phyloP scores from a whole-genome alignment of 2,888 invertebrate species.

The Clistopyga incitator region DNA sequence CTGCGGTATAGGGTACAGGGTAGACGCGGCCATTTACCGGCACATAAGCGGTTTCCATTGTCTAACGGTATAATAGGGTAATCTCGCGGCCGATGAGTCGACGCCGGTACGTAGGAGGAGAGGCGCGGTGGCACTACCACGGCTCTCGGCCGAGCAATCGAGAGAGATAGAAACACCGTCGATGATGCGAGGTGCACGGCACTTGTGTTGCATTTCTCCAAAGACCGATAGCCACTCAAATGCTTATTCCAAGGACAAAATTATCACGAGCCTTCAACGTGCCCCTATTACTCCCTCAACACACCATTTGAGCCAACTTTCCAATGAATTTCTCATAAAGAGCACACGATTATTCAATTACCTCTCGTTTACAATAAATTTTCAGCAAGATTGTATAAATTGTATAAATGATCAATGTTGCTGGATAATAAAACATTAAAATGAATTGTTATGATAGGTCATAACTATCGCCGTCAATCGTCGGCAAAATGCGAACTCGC shows the following conservation, averaged over 20 bases:
- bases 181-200: constrained; percentile 15
- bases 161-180: constrained; percentile 45
- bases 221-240: constrained; percentile 42
- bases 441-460: constrained; percentile 52
- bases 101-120: constrained; percentile 71
- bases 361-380: neutral
- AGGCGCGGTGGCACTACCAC: constrained; percentile 32
- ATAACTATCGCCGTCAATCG: constrained; percentile 56
- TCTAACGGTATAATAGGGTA: constrained; percentile 84
- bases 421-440: constrained; percentile 41
- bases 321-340: neutral
- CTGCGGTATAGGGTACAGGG: constrained; percentile 69
- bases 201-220: constrained; percentile 30
- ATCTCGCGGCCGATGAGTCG: constrained; percentile 83
- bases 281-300: constrained; percentile 30
- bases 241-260: constrained; percentile 50
- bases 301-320: constrained; percentile 2
- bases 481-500: constrained; percentile 26
- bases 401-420: constrained; percentile 3
- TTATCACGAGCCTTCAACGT: constrained; percentile 24
- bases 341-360: constrained; percentile 22
- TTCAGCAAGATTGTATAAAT: neutral
- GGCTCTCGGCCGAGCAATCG: constrained; percentile 63
- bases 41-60: constrained; percentile 83
- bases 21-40: constrained; percentile 82